A percentile compares a stretch with the other conserved stretches of the same genome.
Evolutionary conservation across 2,113 vertebrate species (phyloP).

Genomic region (Prietella phreatophila): DNA sequence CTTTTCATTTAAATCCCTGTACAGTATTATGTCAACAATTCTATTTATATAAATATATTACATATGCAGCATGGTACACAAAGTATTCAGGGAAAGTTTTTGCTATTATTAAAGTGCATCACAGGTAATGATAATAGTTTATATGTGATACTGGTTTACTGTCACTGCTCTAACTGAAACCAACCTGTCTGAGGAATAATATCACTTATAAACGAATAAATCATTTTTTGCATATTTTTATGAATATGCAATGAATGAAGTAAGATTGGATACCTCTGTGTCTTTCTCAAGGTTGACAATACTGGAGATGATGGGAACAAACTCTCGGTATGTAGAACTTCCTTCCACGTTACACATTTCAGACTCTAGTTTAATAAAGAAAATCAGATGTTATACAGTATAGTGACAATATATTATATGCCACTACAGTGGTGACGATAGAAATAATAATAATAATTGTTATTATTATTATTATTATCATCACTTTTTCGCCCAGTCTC

Average conservation of each 20-base stretch:
- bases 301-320: constrained; percentile 67
- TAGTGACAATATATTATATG: too few species aligned
- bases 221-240: neutral
- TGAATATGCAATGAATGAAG: neutral
- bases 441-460: neutral
- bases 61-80: neutral
- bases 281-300: constrained; percentile 50
- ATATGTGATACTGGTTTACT: neutral
- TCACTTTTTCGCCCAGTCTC: neutral
- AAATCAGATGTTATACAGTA: too few species aligned
- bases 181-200: neutral
- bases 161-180: neutral
- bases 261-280: neutral
- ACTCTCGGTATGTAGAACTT: constrained; percentile 61
- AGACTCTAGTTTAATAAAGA: too few species aligned
- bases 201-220: neutral
- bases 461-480: too few species aligned
- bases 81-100: neutral
- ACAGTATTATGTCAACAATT: neutral
- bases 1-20: neutral
- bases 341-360: neutral
- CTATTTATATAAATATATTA: neutral
- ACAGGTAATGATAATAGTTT: neutral
- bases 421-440: neutral
- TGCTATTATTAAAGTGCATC: neutral